Evolutionary conservation across 1,140 invertebrate species (phyloP).

Genomic region (Drosophila sp.): DNA sequence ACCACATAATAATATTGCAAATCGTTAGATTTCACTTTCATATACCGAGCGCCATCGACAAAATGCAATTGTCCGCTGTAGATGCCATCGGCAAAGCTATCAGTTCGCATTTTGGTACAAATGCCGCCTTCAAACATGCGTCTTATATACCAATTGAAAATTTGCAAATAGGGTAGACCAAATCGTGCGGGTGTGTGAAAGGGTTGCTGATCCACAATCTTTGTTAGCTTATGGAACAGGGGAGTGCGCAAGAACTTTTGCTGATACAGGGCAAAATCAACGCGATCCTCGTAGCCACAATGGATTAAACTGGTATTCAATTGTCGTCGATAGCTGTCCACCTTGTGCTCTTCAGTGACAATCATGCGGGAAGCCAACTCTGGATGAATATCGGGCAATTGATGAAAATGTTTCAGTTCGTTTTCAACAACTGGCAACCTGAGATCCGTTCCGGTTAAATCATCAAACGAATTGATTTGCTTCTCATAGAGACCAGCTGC

Average conservation of each 20-base stretch:
- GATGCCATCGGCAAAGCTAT: constrained; percentile 52
- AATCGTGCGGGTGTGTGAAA: constrained; percentile 53
- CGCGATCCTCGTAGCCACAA: constrained; percentile 52
- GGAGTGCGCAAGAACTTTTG: constrained; percentile 55
- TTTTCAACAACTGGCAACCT: constrained; percentile 40
- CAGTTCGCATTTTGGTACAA: constrained; percentile 52
- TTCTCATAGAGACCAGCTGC: constrained; percentile 54
- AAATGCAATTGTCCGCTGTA: constrained; percentile 52
- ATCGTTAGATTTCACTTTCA: constrained; percentile 57
- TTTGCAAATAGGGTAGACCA: constrained; percentile 53
- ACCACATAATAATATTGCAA: constrained; percentile 58
- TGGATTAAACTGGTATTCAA: constrained; percentile 58
- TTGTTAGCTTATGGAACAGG: constrained; percentile 46
- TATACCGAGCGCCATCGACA: constrained; percentile 27
- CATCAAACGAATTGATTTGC: constrained; percentile 53
- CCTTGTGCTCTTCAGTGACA: constrained; percentile 29
- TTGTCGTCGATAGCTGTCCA: constrained; percentile 41
- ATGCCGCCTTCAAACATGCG: constrained; percentile 63
- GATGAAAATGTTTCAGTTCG: constrained; percentile 19
- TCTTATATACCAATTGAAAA: constrained; percentile 58
- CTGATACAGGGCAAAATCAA: constrained; percentile 61
- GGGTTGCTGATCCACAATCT: constrained; percentile 53
- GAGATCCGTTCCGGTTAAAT: constrained; percentile 37
- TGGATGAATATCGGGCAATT: constrained; percentile 43
- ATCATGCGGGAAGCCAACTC: constrained; percentile 40